Base-by-base conservation (phyloP, 2,113 vertebrate species). In the Platycercus adscitus region DNA sequence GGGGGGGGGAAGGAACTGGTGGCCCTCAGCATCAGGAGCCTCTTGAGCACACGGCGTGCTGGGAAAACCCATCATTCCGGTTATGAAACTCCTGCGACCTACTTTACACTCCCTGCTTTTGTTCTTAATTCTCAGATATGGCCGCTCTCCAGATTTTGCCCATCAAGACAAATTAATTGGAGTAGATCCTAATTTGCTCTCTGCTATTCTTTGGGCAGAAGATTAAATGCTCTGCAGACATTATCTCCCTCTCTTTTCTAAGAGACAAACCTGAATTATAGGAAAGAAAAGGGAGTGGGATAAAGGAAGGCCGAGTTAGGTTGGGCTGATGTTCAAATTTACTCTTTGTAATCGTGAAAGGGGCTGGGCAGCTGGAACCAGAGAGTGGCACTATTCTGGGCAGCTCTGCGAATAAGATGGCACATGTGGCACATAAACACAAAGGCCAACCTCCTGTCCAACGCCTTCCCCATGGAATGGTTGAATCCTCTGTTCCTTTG, bases 211-310 rank as follows among this genome's bases (percentile, higher is more conserved):
- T 95, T 95, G 94, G 96, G 88, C 91, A 96, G 94, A 91, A 97
- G 98, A 98, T 98, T 98, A 98, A 98, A 93, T 71, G 97, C 96
- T 98, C 97, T 89, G 89, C 88, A 80, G 92, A 85, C 96, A 98
- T 98, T 97, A 98, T 98, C 96, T 94, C 79, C 71, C 79, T 71
- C 69, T 73, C 60, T 88, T 89, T 44, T 28, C 65, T 21, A 47
- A 79, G 89, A 95, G 90, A 86, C 76, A 87, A 92, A 91, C 91
- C 95, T 88, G 85, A 90, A 83, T 66, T 89, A 91, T 73, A 81
- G 39, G 64, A 78, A 94, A 87, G 84, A 78, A 61, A 3, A 20
- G n/a, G 37, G 46, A 14, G 43, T 13, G 37, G 73, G 79, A 94
- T 93, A 76, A 94, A 88, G 94, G 77, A 78, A 78, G 28, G 94